Evolutionary conservation across 2,113 vertebrate species (phyloP).

Genomic region (Lepus timidus): DNA sequence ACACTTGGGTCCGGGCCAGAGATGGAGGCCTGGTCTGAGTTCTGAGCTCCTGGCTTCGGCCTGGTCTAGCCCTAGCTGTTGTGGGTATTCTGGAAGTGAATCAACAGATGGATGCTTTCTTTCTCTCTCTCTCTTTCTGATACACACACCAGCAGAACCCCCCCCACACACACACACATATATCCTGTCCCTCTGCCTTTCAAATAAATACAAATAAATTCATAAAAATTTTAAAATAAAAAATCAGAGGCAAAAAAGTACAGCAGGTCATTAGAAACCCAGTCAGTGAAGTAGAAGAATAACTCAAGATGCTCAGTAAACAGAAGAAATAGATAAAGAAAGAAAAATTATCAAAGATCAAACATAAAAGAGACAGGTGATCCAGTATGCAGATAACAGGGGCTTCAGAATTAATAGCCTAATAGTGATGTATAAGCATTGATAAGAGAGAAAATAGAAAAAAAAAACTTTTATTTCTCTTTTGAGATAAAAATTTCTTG

Average conservation of each 20-base stretch:
- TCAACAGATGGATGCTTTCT: too few species aligned
- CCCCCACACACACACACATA: too few species aligned
- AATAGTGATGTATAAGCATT: not conserved
- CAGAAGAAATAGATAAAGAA: not conserved
- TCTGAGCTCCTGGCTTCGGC: too few species aligned
- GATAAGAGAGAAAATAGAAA: constrained; percentile 1
- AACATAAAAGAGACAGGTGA: not conserved
- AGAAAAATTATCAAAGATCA: constrained; percentile 1
- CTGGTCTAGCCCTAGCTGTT: too few species aligned
- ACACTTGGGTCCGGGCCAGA: too few species aligned
- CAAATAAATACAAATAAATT: too few species aligned
- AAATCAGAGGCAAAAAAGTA: not conserved
- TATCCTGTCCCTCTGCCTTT: too few species aligned
- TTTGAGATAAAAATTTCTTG: constrained; percentile 39
- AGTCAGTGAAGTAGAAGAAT: constrained; percentile 22
- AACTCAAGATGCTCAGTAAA: not conserved
- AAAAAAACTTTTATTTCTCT: not conserved
- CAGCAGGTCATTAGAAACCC: not conserved
- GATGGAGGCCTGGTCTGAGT: too few species aligned
- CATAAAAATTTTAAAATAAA: too few species aligned
- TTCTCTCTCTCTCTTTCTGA: too few species aligned
- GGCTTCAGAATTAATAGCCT: not conserved
- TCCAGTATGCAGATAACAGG: not conserved
- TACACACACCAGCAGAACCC: too few species aligned
- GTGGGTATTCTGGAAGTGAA: too few species aligned